Conservation (phyloP, 1,140 invertebrate species). For the Trachelipus rathkii region DNA sequence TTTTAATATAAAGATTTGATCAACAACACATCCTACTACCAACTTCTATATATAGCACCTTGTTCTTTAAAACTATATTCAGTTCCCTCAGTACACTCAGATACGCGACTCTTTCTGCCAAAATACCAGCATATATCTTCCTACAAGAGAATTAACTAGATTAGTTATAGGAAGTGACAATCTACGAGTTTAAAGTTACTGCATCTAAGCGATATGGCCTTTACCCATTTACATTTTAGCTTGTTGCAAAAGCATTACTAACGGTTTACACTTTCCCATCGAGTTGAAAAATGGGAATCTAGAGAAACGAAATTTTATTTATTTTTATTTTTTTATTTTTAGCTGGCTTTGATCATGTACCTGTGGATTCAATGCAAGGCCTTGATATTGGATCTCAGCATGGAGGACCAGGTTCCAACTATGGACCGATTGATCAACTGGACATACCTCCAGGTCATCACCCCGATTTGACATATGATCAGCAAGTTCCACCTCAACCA, state of each 20-base stretch:
- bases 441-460: slow-evolving; percentile 65
- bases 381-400: slow-evolving; percentile 74
- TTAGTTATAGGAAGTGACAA: too few species aligned
- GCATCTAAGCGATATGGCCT: background rate
- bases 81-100: too few species aligned
- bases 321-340: slow-evolving; percentile 35
- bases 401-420: slow-evolving; percentile 58
- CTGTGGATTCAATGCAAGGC: slow-evolving; percentile 93
- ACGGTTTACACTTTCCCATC: background rate
- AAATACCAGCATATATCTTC: too few species aligned
- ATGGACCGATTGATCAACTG: slow-evolving; percentile 76
- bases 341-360: slow-evolving; percentile 90
- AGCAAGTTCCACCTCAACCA: slow-evolving; percentile 72
- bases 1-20: too few species aligned
- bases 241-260: background rate
- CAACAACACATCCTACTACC: too few species aligned
- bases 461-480: slow-evolving; percentile 74
- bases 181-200: too few species aligned
- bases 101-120: too few species aligned
- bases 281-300: background rate
- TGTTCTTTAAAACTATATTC: too few species aligned
- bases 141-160: too few species aligned
- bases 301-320: background rate
- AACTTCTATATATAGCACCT: too few species aligned
- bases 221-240: background rate